Evolutionary conservation across 2,888 invertebrate species (phyloP).

Genomic region (Branchellion lobata): DNA sequence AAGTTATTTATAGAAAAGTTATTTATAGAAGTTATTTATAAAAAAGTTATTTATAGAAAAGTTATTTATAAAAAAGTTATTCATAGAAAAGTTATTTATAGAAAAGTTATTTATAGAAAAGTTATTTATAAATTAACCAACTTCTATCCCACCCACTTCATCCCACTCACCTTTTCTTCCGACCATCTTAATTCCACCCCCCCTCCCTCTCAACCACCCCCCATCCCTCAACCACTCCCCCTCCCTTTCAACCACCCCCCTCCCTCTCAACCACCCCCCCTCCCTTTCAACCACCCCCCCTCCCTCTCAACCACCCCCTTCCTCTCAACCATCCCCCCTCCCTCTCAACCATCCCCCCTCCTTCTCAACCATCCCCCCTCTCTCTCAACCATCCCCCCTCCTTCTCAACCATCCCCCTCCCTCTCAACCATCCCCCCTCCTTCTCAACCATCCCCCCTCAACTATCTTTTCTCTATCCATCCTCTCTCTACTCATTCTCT

Average conservation of each 20-base stretch:
- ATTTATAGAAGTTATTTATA: no score
- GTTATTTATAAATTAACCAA: no score
- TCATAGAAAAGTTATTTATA: no score
- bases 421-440: background rate
- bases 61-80: no score
- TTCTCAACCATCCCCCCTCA: background rate
- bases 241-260: background rate
- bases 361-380: background rate
- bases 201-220: background rate
- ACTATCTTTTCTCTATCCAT: background rate
- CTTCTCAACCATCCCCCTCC: constrained; percentile 59
- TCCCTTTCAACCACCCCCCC: constrained; percentile 55
- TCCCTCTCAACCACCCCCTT: constrained; percentile 55
- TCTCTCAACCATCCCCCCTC: constrained; percentile 51
- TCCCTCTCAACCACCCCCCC: background rate
- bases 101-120: no score
- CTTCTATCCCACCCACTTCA: background rate
- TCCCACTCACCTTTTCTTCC: background rate
- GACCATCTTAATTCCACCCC: background rate
- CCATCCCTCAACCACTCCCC: background rate
- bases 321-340: background rate
- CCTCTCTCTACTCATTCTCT: background rate
- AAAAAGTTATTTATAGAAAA: no score
- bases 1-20: no score
- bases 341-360: constrained; percentile 4